Percentiles rank a stretch among this genome's conserved stretches.
Conservation (phyloP, 2,888 invertebrate genomes). For the Acronicta leporina region DNA sequence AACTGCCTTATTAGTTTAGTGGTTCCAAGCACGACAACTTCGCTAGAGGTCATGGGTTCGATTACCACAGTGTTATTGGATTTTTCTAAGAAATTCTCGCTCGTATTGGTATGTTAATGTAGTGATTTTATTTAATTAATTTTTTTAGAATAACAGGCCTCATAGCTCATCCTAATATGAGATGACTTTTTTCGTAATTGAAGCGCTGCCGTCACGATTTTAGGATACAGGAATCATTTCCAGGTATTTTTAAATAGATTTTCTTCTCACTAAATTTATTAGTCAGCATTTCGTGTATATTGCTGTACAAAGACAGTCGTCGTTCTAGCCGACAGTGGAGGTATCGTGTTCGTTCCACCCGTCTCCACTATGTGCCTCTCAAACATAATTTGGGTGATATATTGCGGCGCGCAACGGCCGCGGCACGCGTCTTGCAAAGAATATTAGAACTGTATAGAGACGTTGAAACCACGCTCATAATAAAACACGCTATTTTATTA, state of each 20-base stretch:
- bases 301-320: conserved; percentile 15
- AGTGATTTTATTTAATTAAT: too few relatives aligned
- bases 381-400: conserved; percentile 67
- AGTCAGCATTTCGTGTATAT: neutral
- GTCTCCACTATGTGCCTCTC: conserved; percentile 54
- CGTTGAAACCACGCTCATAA: conserved; percentile 31
- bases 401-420: conserved; percentile 48
- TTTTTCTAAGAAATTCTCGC: too few relatives aligned
- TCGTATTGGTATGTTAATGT: too few relatives aligned
- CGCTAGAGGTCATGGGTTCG: too few relatives aligned
- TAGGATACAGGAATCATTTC: neutral
- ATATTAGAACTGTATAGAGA: conserved; percentile 47
- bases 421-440: conserved; percentile 50
- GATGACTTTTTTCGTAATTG: too few relatives aligned
- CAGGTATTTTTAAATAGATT: conserved; percentile 5
- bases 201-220: too few relatives aligned
- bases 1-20: too few relatives aligned
- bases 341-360: conserved; percentile 39
- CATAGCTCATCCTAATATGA: too few relatives aligned
- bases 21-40: too few relatives aligned
- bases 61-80: too few relatives aligned
- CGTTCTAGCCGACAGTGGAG: neutral
- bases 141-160: too few relatives aligned
- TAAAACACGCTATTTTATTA: conserved; percentile 2
- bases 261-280: too few relatives aligned